Percentiles rank a stretch among this genome's conserved stretches.
Conservation (phyloP, 2,888 invertebrate species). For the Agrochola lychnidis region DNA sequence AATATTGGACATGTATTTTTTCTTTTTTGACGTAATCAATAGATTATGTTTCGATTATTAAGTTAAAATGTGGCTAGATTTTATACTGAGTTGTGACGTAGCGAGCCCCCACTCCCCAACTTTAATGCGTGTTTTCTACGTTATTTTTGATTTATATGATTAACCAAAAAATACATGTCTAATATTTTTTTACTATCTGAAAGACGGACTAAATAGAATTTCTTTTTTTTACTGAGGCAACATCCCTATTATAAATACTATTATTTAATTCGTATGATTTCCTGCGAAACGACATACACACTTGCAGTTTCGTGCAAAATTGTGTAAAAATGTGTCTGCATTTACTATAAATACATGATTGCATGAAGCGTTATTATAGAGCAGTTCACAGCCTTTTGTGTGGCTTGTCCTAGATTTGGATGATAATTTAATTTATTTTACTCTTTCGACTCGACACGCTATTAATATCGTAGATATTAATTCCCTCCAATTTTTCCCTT, state of each 20-base stretch:
- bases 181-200: no score
- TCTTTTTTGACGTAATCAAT: no score
- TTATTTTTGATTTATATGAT: no score
- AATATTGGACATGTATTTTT: no score
- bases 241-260: not conserved
- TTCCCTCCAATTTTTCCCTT: not conserved
- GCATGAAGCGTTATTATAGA: constrained; percentile 28
- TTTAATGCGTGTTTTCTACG: no score
- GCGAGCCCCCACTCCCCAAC: no score
- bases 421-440: constrained; percentile 28
- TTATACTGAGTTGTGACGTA: no score
- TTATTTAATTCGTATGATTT: not conserved
- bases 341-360: constrained; percentile 7
- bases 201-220: no score
- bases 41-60: no score
- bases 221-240: no score
- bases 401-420: constrained; percentile 1
- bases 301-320: not conserved
- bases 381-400: constrained; percentile 26
- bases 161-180: no score
- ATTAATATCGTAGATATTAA: not conserved
- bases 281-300: not conserved
- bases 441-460: not conserved
- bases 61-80: no score
- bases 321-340: constrained; percentile 2